These are phyloP conservation scores for Otolemur crassicaudatus DNA, from an alignment of 2,797 vertebrate genomes.

Conservation along the genomic window DNA sequence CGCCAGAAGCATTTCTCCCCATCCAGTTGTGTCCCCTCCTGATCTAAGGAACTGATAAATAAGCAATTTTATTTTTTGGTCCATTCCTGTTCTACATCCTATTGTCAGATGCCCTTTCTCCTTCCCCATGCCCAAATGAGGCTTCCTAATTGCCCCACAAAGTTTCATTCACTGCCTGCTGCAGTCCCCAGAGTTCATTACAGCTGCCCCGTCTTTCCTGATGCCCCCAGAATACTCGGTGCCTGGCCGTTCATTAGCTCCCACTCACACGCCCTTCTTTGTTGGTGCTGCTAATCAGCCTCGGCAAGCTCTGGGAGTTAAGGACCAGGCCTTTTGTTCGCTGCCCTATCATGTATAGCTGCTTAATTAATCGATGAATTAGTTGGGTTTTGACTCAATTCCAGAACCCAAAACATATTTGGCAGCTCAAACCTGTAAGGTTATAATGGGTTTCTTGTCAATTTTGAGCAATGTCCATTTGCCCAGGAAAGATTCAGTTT, in stretches of 20 bases:
- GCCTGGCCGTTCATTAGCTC: background rate
- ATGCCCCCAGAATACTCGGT: background rate
- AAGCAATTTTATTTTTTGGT: background rate
- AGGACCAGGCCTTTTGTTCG: background rate
- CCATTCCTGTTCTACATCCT: background rate
- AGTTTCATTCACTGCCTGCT: background rate
- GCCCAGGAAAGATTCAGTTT: background rate
- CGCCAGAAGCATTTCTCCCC: background rate
- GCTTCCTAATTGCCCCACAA: background rate
- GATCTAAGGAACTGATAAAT: background rate
- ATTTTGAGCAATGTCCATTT: background rate
- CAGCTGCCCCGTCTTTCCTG: background rate
- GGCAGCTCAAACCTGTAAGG: background rate
- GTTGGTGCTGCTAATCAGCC: background rate
- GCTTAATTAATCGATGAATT: background rate
- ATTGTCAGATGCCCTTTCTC: background rate
- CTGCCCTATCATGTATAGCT: background rate
- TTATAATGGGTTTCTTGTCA: background rate
- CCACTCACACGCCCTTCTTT: background rate
- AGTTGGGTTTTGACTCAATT: background rate
- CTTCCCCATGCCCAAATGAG: background rate
- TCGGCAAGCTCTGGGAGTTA: background rate
- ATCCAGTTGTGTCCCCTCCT: background rate
- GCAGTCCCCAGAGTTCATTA: background rate
- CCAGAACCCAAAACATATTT: background rate